Base-by-base conservation (phyloP, 1,140 invertebrate genomes). In the Leptinotarsa defecta region DNA sequence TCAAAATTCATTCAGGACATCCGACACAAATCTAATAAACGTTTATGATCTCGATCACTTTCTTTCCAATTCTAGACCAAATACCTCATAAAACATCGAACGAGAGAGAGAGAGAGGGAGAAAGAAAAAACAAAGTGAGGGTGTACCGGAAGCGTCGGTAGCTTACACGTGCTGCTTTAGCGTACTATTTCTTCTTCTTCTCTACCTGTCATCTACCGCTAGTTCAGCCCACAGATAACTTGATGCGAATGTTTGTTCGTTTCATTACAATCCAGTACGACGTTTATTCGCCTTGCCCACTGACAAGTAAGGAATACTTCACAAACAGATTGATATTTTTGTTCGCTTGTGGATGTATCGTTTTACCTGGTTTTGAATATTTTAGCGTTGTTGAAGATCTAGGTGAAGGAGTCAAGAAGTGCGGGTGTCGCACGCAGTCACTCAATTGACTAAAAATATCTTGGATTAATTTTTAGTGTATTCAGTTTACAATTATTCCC, bases 121-220 rank as follows among this genome's bases (percentile, higher is more conserved):
- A n/a, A 11, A 62, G 2, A n/a, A 20, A 19, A 19, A 19, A 15
- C 24, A 65, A 62, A 24, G 64, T 48, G 74, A 76, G 77, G 77
- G 77, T 78, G 77, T 78, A 75, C 74, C 68, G 77, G 77, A 78
- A 78, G 68, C 68, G 71, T 74, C 77, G 71, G 71, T 67, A 65
- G 72, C 71, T 48, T 62, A 74, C 77, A 78, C 77, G 77, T 78
- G 77, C 73, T 76, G 19, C 20, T 71, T 67, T 48, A 11, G 48
- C 75, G 75, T 73, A 61, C 77, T 74, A 76, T 78, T 78, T 62
- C 70, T 22, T 68, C 34, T 68, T 68, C 43, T 43, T 68, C 24
- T 20, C 34, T 71, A 78, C 75, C 77, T 78, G 77, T 73, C 77
- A 78, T 78, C 67, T 76, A 78, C 77, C 77, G 77, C 75, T 78